Evolutionary conservation across 1,140 invertebrate genomes (phyloP).

Genomic region (Anoplophora glabripennis): DNA sequence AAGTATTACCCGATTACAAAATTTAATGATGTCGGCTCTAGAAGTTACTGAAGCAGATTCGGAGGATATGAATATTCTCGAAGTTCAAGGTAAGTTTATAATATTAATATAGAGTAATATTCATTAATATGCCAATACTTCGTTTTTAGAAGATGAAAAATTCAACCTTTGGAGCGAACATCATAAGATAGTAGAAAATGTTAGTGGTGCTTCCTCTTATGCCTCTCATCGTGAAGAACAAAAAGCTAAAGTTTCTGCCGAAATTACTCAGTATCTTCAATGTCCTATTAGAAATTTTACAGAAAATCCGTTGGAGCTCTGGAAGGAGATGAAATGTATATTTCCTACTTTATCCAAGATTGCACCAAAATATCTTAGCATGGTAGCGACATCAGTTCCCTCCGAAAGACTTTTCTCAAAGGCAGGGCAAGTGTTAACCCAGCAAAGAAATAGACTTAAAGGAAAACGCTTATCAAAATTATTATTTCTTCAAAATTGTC

Average conservation of each 20-base stretch:
- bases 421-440: background rate
- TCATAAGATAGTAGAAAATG: constrained; percentile 28
- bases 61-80: constrained; percentile 3
- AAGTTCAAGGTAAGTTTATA: too few relatives aligned
- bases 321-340: constrained; percentile 20
- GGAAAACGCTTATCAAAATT: too few relatives aligned
- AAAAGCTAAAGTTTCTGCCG: constrained; percentile 22
- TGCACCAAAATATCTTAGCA: constrained; percentile 3
- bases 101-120: too few relatives aligned
- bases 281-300: constrained; percentile 28
- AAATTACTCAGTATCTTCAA: constrained; percentile 34
- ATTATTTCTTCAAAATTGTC: too few relatives aligned
- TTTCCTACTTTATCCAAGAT: background rate
- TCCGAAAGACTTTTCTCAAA: constrained; percentile 10
- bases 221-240: constrained; percentile 11
- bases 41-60: constrained; percentile 7
- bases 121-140: too few relatives aligned
- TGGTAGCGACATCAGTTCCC: constrained; percentile 6
- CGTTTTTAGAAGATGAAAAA: too few relatives aligned
- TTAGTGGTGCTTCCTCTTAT: constrained; percentile 8
- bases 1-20: constrained; percentile 28
- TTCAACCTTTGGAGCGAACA: constrained; percentile 34
- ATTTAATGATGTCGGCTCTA: constrained; percentile 15
- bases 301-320: constrained; percentile 38
- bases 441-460: too few relatives aligned